phyloP scores from a whole-genome alignment of 1,140 invertebrate species.

The Anoplolepis gracilipes region DNA sequence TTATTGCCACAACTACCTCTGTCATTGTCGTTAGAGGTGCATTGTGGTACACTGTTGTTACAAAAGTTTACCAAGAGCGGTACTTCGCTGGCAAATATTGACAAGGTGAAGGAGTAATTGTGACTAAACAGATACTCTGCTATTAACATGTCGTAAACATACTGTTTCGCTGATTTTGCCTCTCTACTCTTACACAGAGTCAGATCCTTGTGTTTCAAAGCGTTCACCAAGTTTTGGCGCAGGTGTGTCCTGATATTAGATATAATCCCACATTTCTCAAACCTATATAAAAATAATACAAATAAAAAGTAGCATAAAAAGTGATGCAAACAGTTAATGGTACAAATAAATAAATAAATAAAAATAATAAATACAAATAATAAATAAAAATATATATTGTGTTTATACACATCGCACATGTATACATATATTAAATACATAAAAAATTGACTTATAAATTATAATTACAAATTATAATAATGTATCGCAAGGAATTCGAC shows the following conservation, averaged over 20 bases:
- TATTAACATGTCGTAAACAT: slow-evolving; percentile 83
- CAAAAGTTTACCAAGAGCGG: slow-evolving; percentile 82
- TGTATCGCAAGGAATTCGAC: no score
- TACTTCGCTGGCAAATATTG: slow-evolving; percentile 84
- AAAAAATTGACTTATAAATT: not conserved
- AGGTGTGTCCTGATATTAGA: slow-evolving; percentile 83
- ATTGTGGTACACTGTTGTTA: slow-evolving; percentile 73
- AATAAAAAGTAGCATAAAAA: no score
- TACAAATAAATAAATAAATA: slow-evolving; percentile 21
- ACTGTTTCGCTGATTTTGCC: slow-evolving; percentile 82
- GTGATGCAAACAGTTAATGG: not conserved
- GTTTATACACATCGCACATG: slow-evolving; percentile 19
- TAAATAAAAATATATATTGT: slow-evolving; percentile 10
- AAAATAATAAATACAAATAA: no score
- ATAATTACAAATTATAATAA: not conserved
- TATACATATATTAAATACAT: not conserved
- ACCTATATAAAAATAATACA: slow-evolving; percentile 72
- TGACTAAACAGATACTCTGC: slow-evolving; percentile 83
- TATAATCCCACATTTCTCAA: slow-evolving; percentile 84
- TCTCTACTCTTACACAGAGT: slow-evolving; percentile 68
- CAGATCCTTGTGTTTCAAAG: slow-evolving; percentile 80
- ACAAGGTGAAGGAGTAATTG: slow-evolving; percentile 83
- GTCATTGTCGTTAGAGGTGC: slow-evolving; percentile 28
- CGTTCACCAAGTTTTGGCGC: slow-evolving; percentile 82
- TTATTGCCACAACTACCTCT: slow-evolving; percentile 65